Evolutionary conservation across 2,113 vertebrate genomes (phyloP).

Genomic region (Protobothrops mucrosquamatus): DNA sequence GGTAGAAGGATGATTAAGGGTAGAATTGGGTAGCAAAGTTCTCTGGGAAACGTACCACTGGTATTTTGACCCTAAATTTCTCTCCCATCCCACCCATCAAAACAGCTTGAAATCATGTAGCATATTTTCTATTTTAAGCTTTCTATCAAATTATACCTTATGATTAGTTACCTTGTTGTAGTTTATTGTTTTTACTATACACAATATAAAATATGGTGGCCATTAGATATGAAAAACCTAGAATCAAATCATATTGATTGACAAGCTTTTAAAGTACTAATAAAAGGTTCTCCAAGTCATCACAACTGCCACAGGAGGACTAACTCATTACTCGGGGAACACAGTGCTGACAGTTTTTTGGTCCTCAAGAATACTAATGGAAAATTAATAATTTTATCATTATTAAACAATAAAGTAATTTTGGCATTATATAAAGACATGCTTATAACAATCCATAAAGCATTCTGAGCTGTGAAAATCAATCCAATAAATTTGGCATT

Average conservation of each 20-base stretch:
- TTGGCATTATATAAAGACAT: background rate
- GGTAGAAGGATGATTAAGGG: background rate
- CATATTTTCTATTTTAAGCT: background rate
- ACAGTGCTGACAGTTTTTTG: background rate
- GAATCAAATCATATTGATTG: background rate
- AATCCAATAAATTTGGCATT: conserved; percentile 22
- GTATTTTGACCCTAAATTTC: background rate
- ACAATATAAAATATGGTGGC: background rate
- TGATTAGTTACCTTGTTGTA: background rate
- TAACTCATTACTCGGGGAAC: background rate
- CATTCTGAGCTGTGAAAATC: conserved; percentile 5
- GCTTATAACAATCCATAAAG: background rate
- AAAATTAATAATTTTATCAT: background rate
- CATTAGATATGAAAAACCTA: background rate
- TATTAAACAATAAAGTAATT: background rate
- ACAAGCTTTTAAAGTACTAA: background rate
- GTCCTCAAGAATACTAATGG: background rate
- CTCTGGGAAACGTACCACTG: background rate
- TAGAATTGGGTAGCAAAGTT: background rate
- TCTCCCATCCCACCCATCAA: background rate
- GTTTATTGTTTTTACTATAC: background rate
- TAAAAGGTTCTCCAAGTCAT: background rate
- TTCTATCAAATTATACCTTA: background rate
- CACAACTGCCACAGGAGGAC: background rate
- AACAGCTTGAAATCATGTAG: background rate